Evolutionary conservation across 1,140 invertebrate species (phyloP).

Genomic region (Bombyx mandarina): DNA sequence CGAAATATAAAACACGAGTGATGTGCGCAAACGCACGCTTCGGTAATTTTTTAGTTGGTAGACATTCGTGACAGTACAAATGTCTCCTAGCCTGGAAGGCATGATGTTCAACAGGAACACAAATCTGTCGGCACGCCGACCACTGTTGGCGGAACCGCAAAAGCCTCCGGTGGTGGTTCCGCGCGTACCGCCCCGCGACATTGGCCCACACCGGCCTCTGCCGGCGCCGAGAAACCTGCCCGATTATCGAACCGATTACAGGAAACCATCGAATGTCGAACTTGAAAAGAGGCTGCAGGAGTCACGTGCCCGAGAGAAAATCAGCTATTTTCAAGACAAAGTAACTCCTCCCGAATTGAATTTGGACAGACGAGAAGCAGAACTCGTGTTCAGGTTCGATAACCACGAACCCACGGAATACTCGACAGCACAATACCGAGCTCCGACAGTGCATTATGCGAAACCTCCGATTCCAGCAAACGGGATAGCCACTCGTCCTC

Average conservation of each 20-base stretch:
- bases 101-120: slow-evolving; percentile 67
- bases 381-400: slow-evolving; percentile 62
- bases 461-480: slow-evolving; percentile 54
- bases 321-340: slow-evolving; percentile 63
- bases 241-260: slow-evolving; percentile 50
- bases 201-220: slow-evolving; percentile 41
- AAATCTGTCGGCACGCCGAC: slow-evolving; percentile 62
- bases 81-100: slow-evolving; percentile 65
- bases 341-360: slow-evolving; percentile 53
- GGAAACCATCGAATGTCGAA: slow-evolving; percentile 65
- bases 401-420: slow-evolving; percentile 58
- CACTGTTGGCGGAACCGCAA: slow-evolving; percentile 60
- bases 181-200: slow-evolving; percentile 56
- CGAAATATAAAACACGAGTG: slow-evolving; percentile 29
- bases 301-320: slow-evolving; percentile 54
- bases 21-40: slow-evolving; percentile 59
- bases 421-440: slow-evolving; percentile 53
- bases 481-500: slow-evolving; percentile 51
- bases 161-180: slow-evolving; percentile 57
- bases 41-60: slow-evolving; percentile 28
- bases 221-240: slow-evolving; percentile 40
- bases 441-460: slow-evolving; percentile 54
- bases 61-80: slow-evolving; percentile 55
- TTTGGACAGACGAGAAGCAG: slow-evolving; percentile 57
- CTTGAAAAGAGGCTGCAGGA: slow-evolving; percentile 60